Evolutionary conservation across 2,113 vertebrate genomes (phyloP), one percentile per base, ranked within the genome.

Genomic region (Dicentrarchus labrax): DNA sequence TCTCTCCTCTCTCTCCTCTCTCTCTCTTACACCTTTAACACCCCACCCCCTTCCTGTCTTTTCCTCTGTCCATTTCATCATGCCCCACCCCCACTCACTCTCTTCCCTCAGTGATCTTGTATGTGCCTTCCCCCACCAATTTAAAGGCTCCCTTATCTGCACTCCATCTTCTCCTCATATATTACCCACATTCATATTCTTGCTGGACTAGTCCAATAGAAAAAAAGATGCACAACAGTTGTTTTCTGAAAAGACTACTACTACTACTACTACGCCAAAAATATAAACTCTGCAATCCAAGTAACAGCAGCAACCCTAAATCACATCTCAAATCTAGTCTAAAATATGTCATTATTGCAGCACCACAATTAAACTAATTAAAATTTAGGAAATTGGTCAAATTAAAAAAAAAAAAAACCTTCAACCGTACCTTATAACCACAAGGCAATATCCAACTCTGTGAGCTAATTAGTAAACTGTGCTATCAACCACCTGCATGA

Each of bases 1-100:
- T 89, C 86, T 72, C 86, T 82, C 39, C 68, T 86, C 89, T 88
- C 89, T 77, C 72, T 66, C 72, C 86, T 76, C 75, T 12, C 90
- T 72, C 82, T 69, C 78, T 47, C 67, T 86, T 89, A 90, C 89
- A 94, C 92, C 90, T 93, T 91, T 78, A 91, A 88, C 75, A 88
- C 87, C 89, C 92, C 85, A 82, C 88, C 89, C 87, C 92, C 88
- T 84, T 90, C 87, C 86, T 84, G 80, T 89, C 84, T 86, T 90
- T 91, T 86, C 84, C 88, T 91, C 78, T 4, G 70, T 93, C 92
- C 88, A 90, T 90, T 92, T 91, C 71, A 82, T 90, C 89, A 89
- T 88, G 69, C 93, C 90, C 91, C 87, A 92, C 93, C 93, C 94
- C 91, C 92, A 89, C 86, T 41, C 68, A 79, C 86, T 65, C 85